A percentile compares a stretch with the other conserved stretches of the same genome.
Evolutionary conservation across 2,888 invertebrate species (phyloP).

Genomic region (Portevinia maculata): DNA sequence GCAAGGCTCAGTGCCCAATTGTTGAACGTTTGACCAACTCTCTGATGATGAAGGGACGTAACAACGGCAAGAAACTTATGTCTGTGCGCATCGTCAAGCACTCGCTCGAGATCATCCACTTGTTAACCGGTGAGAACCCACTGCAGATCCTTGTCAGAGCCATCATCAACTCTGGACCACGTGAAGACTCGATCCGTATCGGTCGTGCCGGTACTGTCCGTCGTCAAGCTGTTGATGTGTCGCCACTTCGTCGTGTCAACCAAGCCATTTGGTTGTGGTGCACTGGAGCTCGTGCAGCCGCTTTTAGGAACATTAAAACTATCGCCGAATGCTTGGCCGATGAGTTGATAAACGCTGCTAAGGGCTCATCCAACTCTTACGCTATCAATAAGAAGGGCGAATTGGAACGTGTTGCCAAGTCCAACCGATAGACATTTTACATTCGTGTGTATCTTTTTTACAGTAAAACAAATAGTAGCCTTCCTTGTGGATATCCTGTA

Average conservation of each 20-base stretch:
- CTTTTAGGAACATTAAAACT: constrained; percentile 99
- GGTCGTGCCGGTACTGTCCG: constrained; percentile 99
- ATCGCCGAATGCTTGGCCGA: constrained; percentile 99
- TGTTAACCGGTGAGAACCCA: constrained; percentile 94
- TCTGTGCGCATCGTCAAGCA: constrained; percentile 99
- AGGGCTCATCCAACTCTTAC: constrained; percentile 99
- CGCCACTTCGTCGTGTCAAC: constrained; percentile 98
- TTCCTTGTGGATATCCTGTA: too few relatives aligned
- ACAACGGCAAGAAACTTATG: constrained; percentile 99
- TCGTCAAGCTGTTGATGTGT: constrained; percentile 99
- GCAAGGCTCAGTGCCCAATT: constrained; percentile 99
- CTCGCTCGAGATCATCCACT: constrained; percentile 99
- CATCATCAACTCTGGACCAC: constrained; percentile 99
- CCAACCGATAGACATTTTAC: constrained; percentile 94
- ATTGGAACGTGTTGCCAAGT: constrained; percentile 99
- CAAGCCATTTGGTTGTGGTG: constrained; percentile 99
- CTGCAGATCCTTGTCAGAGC: constrained; percentile 96
- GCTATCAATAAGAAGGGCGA: constrained; percentile 99
- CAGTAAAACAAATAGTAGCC: constrained; percentile 43
- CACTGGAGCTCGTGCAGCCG: constrained; percentile 99
- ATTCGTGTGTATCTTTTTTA: constrained; percentile 72
- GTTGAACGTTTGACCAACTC: constrained; percentile 99
- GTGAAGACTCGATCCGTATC: constrained; percentile 99
- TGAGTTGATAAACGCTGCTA: constrained; percentile 94
- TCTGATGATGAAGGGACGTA: constrained; percentile 99